These are phyloP conservation scores for Tetropium fuscum DNA, from an alignment of 2,888 invertebrate genomes.

Conservation along the genomic window DNA sequence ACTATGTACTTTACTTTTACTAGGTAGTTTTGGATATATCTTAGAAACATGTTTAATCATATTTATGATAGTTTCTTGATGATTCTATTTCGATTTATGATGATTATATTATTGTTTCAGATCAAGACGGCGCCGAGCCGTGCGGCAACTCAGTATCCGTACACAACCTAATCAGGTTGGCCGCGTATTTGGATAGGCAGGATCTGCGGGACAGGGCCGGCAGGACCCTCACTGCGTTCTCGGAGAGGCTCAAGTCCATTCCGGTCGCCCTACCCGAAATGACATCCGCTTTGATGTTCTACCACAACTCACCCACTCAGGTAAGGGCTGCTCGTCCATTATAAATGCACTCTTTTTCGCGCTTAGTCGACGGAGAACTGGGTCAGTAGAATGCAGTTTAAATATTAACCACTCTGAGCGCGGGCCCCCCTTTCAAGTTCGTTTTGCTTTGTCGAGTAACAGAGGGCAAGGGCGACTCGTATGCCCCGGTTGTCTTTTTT, in stretches of 20 bases:
- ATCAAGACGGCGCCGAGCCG: slow-evolving; percentile 95
- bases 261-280: slow-evolving; percentile 83
- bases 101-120: slow-evolving; percentile 70
- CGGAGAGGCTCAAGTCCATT: slow-evolving; percentile 71
- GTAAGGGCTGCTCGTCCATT: slow-evolving; percentile 63
- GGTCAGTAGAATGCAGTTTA: neutral
- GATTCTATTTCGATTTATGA: too few relatives aligned
- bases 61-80: too few relatives aligned
- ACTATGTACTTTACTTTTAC: too few relatives aligned
- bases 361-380: neutral
- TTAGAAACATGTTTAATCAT: too few relatives aligned
- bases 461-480: too few relatives aligned
- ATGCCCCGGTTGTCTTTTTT: too few relatives aligned
- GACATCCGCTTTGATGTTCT: slow-evolving; percentile 78
- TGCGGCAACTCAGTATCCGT: slow-evolving; percentile 91
- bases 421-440: too few relatives aligned
- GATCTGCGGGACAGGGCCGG: slow-evolving; percentile 72
- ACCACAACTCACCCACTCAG: slow-evolving; percentile 79
- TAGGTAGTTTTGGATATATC: too few relatives aligned
- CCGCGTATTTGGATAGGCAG: slow-evolving; percentile 75
- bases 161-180: slow-evolving; percentile 82
- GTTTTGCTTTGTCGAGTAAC: too few relatives aligned
- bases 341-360: neutral
- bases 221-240: slow-evolving; percentile 72
- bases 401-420: too few relatives aligned